Conservation (phyloP, 2,113 vertebrate genomes). For the Strix aluco region DNA sequence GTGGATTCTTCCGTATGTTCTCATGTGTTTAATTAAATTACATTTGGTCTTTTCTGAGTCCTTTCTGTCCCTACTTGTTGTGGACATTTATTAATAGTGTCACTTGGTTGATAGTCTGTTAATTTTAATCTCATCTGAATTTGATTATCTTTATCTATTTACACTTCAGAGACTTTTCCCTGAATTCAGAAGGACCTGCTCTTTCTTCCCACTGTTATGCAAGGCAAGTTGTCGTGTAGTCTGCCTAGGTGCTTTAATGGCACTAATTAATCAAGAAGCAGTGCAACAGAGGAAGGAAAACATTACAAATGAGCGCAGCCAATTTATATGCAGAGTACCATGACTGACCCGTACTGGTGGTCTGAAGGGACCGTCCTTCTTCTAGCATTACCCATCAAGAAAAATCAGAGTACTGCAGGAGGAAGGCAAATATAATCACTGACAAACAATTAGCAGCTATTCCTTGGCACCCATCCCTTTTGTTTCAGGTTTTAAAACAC, state of each 20-base stretch:
- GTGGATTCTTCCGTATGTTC: slow-evolving; percentile 18
- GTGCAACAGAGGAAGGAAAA: background rate
- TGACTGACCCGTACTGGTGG: background rate
- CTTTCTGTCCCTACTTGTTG: slow-evolving; percentile 42
- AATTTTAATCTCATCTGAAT: slow-evolving; percentile 64
- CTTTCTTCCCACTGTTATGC: background rate
- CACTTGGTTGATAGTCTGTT: slow-evolving; percentile 68
- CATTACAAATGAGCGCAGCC: background rate
- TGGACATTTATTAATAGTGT: slow-evolving; percentile 70
- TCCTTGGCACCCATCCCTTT: background rate
- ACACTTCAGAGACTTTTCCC: slow-evolving; percentile 60
- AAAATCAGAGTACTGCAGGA: background rate
- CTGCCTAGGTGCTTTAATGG: slow-evolving; percentile 17
- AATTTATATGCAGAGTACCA: background rate
- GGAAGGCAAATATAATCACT: background rate
- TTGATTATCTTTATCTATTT: slow-evolving; percentile 70
- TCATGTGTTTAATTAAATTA: slow-evolving; percentile 70
- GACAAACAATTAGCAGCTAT: rapidly evolving
- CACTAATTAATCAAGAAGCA: slow-evolving; percentile 48
- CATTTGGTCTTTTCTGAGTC: slow-evolving; percentile 23
- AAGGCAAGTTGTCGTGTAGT: background rate
- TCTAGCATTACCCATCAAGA: background rate
- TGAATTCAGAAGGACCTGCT: slow-evolving; percentile 36
- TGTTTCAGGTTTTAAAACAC: background rate
- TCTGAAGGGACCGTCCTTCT: background rate